Percentiles rank a stretch among this genome's conserved stretches.
Conservation (phyloP, 2,797 vertebrate species). For the Sebastes cheni region DNA sequence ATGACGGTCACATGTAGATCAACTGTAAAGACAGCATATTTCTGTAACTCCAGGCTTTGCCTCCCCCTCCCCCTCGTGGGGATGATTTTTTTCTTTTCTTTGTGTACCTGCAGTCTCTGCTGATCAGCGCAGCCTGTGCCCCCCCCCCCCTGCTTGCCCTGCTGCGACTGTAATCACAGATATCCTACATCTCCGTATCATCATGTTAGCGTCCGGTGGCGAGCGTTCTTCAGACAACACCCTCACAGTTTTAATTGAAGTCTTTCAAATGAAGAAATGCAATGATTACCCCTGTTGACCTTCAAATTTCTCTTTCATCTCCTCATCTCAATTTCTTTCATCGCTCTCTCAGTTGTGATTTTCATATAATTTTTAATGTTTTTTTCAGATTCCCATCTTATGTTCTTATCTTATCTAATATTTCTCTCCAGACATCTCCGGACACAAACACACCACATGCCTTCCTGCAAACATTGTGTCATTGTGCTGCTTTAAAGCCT, state of each 20-base stretch:
- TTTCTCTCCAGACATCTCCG: background rate
- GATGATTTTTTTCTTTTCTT: background rate
- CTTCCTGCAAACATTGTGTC: background rate
- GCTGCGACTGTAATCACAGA: constrained; percentile 30
- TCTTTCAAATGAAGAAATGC: constrained; percentile 22
- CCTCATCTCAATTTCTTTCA: constrained; percentile 3
- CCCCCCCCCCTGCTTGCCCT: background rate
- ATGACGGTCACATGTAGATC: too few species aligned
- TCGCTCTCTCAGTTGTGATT: background rate
- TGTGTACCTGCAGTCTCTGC: background rate
- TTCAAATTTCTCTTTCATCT: constrained; percentile 12
- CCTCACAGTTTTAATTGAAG: constrained; percentile 28
- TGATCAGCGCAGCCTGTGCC: background rate
- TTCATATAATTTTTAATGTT: background rate
- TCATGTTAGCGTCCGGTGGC: constrained; percentile 10
- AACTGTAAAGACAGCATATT: too few species aligned
- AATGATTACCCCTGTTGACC: constrained; percentile 28
- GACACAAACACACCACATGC: background rate
- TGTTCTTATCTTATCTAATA: background rate
- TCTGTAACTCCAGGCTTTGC: too few species aligned
- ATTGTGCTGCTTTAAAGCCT: constrained; percentile 9
- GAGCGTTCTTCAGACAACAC: constrained; percentile 1
- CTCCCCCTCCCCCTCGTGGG: too few species aligned
- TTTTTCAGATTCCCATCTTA: background rate
- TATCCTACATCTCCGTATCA: constrained; percentile 15